A percentile compares a stretch with the other conserved stretches of the same genome.
phyloP scores from a whole-genome alignment of 2,797 vertebrate genomes.

The Petrocephalus sullivani region DNA sequence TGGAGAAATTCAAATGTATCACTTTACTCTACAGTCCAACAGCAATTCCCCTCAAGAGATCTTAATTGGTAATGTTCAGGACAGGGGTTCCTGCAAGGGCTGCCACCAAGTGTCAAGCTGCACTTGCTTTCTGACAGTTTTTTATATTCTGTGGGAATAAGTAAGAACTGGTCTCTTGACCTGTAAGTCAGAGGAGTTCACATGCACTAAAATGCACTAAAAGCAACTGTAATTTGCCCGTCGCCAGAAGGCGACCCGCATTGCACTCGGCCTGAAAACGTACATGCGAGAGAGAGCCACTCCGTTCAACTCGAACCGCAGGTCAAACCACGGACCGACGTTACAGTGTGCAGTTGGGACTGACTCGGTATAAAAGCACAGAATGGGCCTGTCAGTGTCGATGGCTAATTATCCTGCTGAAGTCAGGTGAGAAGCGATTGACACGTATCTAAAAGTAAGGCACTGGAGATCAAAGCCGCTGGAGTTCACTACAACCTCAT shows the following conservation, averaged over 20 bases:
- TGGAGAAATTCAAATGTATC: slow-evolving; percentile 42
- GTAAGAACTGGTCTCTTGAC: background rate
- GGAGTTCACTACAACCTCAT: slow-evolving; percentile 36
- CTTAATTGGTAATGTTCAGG: background rate
- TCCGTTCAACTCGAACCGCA: background rate
- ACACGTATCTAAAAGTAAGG: background rate
- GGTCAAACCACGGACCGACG: background rate
- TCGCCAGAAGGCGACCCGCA: background rate
- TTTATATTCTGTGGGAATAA: background rate
- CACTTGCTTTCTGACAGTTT: background rate
- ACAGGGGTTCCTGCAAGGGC: background rate
- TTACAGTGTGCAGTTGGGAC: background rate
- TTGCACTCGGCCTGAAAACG: background rate
- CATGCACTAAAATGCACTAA: background rate
- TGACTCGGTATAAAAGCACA: background rate
- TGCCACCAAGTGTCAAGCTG: background rate
- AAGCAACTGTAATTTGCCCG: background rate
- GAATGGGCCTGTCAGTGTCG: background rate
- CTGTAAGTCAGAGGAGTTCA: background rate
- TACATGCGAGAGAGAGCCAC: background rate
- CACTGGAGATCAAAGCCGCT: background rate
- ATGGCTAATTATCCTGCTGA: background rate
- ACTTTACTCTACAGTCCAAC: background rate
- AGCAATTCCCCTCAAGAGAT: background rate
- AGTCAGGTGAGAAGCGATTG: background rate